These are phyloP conservation scores for Himalopsyche japonica DNA, from an alignment of 2,888 invertebrate species.

Conservation along the genomic window DNA sequence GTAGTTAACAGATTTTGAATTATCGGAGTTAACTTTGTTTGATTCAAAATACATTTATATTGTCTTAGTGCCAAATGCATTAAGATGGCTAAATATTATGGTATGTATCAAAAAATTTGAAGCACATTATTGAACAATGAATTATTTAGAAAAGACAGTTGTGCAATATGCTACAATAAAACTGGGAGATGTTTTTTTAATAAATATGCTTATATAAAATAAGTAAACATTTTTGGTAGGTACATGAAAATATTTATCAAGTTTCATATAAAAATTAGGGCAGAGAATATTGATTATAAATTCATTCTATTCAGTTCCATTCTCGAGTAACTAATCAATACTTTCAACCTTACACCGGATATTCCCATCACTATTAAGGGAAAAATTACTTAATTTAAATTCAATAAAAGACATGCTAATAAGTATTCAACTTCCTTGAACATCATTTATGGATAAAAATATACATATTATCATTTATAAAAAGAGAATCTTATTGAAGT, in stretches of 20 bases:
- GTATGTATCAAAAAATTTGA: too few relatives aligned
- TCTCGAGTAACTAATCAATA: not conserved
- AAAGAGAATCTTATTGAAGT: too few relatives aligned
- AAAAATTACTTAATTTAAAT: not conserved
- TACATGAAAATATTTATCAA: not conserved
- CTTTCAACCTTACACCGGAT: not conserved
- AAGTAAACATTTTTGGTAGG: conserved; percentile 17
- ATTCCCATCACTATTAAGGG: not conserved
- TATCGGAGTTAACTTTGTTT: too few relatives aligned
- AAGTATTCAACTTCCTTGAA: too few relatives aligned
- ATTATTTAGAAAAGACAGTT: not conserved
- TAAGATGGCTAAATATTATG: too few relatives aligned
- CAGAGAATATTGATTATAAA: not conserved
- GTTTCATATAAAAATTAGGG: not conserved
- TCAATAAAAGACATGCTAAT: not conserved
- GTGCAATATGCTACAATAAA: not conserved
- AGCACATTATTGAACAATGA: too few relatives aligned
- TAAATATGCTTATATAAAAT: conserved; percentile 28
- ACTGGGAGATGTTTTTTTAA: not conserved
- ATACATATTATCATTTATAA: too few relatives aligned
- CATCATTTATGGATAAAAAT: too few relatives aligned
- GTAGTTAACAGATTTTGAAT: too few relatives aligned
- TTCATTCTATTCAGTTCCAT: not conserved
- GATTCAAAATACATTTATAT: too few relatives aligned
- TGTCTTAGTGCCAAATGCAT: too few relatives aligned